phyloP scores from a whole-genome alignment of 2,797 vertebrate species.

The Salarias fasciatus region DNA sequence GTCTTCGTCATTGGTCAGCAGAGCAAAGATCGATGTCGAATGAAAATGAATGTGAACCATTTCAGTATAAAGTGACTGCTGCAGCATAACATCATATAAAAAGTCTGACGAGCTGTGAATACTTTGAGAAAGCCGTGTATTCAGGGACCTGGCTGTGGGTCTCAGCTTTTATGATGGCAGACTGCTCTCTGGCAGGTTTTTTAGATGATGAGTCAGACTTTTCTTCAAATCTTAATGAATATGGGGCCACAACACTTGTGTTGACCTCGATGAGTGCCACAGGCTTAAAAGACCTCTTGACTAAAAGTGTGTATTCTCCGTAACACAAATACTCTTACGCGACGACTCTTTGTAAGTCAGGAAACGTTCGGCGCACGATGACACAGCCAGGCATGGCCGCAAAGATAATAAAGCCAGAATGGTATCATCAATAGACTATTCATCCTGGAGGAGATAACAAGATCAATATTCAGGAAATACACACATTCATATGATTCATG shows the following conservation, averaged over 20 bases:
- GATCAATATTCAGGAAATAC: slow-evolving; percentile 56
- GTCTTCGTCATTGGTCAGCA: too few species aligned
- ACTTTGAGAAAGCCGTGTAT: slow-evolving; percentile 7
- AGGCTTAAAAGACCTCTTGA: slow-evolving; percentile 34
- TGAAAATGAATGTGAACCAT: too few species aligned
- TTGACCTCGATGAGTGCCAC: slow-evolving; percentile 50
- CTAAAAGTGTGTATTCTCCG: slow-evolving; percentile 18
- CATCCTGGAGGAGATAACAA: slow-evolving; percentile 37
- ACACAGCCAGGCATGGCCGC: slow-evolving; percentile 9
- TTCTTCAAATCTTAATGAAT: slow-evolving; percentile 27
- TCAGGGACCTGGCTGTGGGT: slow-evolving; percentile 25
- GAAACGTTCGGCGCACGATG: neutral
- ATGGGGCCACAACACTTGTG: slow-evolving; percentile 34
- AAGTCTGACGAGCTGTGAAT: neutral
- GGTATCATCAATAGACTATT: slow-evolving; percentile 40
- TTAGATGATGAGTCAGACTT: slow-evolving; percentile 21
- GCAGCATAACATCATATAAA: too few species aligned
- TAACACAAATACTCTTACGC: slow-evolving; percentile 18
- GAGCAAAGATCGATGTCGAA: too few species aligned
- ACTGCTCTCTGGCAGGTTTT: slow-evolving; percentile 31
- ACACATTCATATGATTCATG: slow-evolving; percentile 51
- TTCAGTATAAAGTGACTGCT: too few species aligned
- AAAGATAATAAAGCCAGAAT: slow-evolving; percentile 35
- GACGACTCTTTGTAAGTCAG: slow-evolving; percentile 24
- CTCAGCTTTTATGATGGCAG: slow-evolving; percentile 35